A percentile compares a stretch with the other conserved stretches of the same genome.
phyloP scores from a whole-genome alignment of 2,113 vertebrate species.

The Camelus bactrianus region DNA sequence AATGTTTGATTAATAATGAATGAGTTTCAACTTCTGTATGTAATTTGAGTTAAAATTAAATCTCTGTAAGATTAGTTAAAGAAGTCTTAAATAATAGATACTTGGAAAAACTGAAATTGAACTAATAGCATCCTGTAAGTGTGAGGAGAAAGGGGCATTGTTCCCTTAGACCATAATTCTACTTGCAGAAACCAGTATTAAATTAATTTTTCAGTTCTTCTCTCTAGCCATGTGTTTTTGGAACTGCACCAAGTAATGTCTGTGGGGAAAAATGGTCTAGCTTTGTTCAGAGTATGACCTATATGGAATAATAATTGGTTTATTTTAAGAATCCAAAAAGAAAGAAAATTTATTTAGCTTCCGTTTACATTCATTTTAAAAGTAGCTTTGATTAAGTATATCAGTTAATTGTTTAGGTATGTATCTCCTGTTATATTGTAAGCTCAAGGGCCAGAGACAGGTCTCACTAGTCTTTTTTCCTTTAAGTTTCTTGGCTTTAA shows the following conservation, averaged over 20 bases:
- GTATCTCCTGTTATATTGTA: not conserved
- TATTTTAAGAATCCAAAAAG: constrained; percentile 7
- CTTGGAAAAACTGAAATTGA: constrained; percentile 27
- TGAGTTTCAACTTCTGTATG: not conserved
- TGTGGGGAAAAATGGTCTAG: constrained; percentile 10
- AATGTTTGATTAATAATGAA: constrained; percentile 2
- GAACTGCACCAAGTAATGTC: not conserved
- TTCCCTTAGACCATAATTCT: not conserved
- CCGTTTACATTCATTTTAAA: not conserved
- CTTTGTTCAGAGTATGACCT: constrained; percentile 20
- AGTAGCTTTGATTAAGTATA: not conserved
- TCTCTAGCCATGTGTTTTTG: not conserved
- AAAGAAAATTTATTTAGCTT: not conserved
- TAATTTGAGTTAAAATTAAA: constrained; percentile 32
- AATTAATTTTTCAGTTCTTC: not conserved
- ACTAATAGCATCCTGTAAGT: not conserved
- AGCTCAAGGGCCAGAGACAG: not conserved
- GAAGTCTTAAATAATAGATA: not conserved
- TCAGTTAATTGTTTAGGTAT: not conserved
- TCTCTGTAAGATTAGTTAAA: not conserved
- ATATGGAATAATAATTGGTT: not conserved
- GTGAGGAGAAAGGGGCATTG: not conserved
- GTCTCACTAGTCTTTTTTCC: not conserved
- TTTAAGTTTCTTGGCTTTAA: constrained; percentile 9
- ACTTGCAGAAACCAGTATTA: constrained; percentile 3